A percentile compares a stretch with the other conserved stretches of the same genome.
Evolutionary conservation across 2,888 invertebrate genomes (phyloP).

Genomic region (Nysson spinosus): DNA sequence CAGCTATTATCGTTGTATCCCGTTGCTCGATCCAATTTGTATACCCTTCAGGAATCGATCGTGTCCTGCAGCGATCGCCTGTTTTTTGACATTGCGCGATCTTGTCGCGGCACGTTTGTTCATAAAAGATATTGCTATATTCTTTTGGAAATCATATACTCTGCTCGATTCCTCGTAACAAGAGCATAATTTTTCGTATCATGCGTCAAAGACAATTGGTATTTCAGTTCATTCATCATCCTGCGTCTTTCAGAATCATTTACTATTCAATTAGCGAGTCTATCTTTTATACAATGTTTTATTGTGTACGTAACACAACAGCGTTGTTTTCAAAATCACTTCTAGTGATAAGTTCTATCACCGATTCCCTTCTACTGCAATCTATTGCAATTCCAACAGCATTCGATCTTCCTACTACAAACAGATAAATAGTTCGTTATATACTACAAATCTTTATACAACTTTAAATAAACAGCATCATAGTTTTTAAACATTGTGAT

Average conservation of each 20-base stretch:
- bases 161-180: constrained; percentile 3
- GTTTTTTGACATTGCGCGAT: constrained; percentile 22
- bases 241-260: constrained; percentile 28
- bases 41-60: constrained; percentile 9
- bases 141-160: constrained; percentile 7
- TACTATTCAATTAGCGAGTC: constrained; percentile 20
- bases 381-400: constrained; percentile 5
- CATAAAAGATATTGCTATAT: constrained; percentile 6
- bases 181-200: constrained; percentile 29
- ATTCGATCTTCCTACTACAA: constrained; percentile 21
- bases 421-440: constrained; percentile 1
- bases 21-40: background rate
- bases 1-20: constrained; percentile 6
- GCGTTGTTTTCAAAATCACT: constrained; percentile 6
- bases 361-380: constrained; percentile 3
- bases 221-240: constrained; percentile 39
- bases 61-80: constrained; percentile 5
- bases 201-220: constrained; percentile 17
- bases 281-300: constrained; percentile 8
- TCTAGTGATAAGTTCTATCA: background rate
- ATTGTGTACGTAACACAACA: constrained; percentile 12
- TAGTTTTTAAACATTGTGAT: too few species aligned
- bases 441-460: too few species aligned
- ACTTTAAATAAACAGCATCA: too few species aligned
- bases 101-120: background rate